Base-by-base conservation (phyloP, 2,113 vertebrate genomes). In the Limnothrissa miodon region DNA sequence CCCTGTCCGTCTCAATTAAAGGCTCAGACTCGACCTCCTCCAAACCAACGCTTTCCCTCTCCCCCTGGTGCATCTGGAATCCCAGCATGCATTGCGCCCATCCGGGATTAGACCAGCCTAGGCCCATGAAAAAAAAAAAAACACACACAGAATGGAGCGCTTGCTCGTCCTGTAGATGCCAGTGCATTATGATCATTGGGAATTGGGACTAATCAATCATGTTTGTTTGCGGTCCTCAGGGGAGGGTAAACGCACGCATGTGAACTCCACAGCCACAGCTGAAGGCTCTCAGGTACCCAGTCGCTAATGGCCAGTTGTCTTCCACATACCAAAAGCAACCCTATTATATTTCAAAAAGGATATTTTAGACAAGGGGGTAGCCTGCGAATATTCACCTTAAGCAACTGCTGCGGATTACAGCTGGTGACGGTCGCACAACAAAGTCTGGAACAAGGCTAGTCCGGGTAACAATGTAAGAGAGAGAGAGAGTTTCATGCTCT, bases 161-260 rank as follows among this genome's bases (percentile, higher is more conserved):
- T 39, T 11, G 66, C 36, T 11, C 36, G 15, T 74, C 66, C 29
- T 39, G 29, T 74, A 29, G 2, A 74, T 33, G 66, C 9, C 66
- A 66, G 9, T 13, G 66, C 66, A 33, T 74, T 74, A 36, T 74
- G 66, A 33, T 74, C 66, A 36, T 17, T 59, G 79, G 86, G 86
- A 85, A 81, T 82, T 3, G 83, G 86, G 86, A 80, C 81, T 90
- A 91, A 92, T 92, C 91, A 90, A 91, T 93, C 92, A 91, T 90
- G 90, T 90, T 92, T 4, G 81, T 81, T 85, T 89, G 17, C 70
- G 82, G 88, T 86, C 87, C 89, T 74, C 33, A 17, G 82, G 74
- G 86, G 86, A 84, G 80, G 42, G 42, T n/a, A 83, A 83, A 2
- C 15, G 19, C n/a, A 19, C 21, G 74, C 83, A 86, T 85, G 85